A percentile compares a stretch with the other conserved stretches of the same genome.
Conservation (phyloP, 2,113 vertebrate genomes). For the Paramisgurnus dabryanus region DNA sequence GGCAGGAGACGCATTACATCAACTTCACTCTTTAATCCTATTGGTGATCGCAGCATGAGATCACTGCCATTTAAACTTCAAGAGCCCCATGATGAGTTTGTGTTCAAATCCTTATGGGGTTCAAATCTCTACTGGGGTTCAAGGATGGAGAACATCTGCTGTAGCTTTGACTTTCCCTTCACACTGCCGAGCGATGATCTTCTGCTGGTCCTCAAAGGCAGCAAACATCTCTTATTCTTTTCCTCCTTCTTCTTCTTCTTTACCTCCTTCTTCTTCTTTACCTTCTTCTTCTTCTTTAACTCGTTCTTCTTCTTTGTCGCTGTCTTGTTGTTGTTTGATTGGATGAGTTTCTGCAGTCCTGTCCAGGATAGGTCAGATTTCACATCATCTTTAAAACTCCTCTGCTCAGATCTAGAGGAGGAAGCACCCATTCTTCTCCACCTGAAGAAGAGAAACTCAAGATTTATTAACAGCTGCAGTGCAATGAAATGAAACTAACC, state of each 20-base stretch:
- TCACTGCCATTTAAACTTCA: too few species aligned
- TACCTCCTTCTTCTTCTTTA: too few species aligned
- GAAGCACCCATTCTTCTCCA: constrained; percentile 57
- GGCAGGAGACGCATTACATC: too few species aligned
- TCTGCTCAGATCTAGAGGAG: constrained; percentile 49
- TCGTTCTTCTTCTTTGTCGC: constrained; percentile 51
- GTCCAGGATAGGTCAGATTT: constrained; percentile 31
- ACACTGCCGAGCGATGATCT: constrained; percentile 41
- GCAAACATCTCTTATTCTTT: constrained; percentile 29
- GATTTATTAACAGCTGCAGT: too few species aligned
- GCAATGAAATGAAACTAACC: too few species aligned
- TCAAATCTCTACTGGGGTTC: too few species aligned
- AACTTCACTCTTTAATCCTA: too few species aligned
- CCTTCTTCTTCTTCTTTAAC: too few species aligned
- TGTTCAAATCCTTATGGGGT: too few species aligned
- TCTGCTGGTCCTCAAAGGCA: constrained; percentile 47
- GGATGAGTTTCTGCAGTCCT: constrained; percentile 31
- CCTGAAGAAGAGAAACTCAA: not conserved
- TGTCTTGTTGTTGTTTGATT: constrained; percentile 32
- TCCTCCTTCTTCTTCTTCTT: constrained; percentile 37
- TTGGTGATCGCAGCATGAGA: too few species aligned
- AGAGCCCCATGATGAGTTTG: too few species aligned
- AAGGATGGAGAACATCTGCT: not conserved
- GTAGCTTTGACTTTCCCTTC: not conserved
- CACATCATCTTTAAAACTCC: constrained; percentile 17